Evolutionary conservation across 2,113 vertebrate genomes (phyloP).

Genomic region (Kobus ellipsiprymnus): DNA sequence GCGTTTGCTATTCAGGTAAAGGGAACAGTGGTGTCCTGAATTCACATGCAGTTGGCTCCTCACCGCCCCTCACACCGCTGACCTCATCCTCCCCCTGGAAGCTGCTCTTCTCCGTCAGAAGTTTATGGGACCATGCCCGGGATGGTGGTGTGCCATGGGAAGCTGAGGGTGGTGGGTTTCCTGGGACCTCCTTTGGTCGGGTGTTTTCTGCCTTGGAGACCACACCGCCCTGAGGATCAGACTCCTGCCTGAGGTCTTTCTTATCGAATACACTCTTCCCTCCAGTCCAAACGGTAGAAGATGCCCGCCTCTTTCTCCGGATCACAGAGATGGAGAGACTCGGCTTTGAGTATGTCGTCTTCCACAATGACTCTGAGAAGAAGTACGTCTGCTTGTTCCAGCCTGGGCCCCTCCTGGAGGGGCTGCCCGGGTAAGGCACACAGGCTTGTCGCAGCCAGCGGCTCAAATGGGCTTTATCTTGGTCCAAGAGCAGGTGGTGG

Average conservation of each 20-base stretch:
- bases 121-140: too few relatives aligned
- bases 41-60: accelerated
- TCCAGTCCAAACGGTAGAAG: not conserved
- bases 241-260: too few relatives aligned
- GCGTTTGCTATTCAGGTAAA: not conserved
- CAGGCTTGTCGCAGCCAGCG: not conserved
- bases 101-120: not conserved
- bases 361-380: conserved; percentile 76
- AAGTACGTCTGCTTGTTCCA: conserved; percentile 83
- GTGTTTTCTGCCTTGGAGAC: not conserved
- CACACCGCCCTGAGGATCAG: accelerated
- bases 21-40: not conserved
- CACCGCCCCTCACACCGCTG: not conserved
- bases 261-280: not conserved
- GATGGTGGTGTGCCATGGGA: not conserved
- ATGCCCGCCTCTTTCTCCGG: conserved; percentile 78
- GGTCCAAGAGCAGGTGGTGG: not conserved
- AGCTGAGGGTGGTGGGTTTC: not conserved
- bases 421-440: conserved; percentile 80
- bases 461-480: not conserved
- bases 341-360: conserved; percentile 84
- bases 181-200: not conserved
- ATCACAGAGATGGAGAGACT: conserved; percentile 72
- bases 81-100: not conserved
- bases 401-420: conserved; percentile 83